These are phyloP conservation scores for Sycobia sp. DNA, from an alignment of 1,140 invertebrate genomes.

Conservation along the genomic window DNA sequence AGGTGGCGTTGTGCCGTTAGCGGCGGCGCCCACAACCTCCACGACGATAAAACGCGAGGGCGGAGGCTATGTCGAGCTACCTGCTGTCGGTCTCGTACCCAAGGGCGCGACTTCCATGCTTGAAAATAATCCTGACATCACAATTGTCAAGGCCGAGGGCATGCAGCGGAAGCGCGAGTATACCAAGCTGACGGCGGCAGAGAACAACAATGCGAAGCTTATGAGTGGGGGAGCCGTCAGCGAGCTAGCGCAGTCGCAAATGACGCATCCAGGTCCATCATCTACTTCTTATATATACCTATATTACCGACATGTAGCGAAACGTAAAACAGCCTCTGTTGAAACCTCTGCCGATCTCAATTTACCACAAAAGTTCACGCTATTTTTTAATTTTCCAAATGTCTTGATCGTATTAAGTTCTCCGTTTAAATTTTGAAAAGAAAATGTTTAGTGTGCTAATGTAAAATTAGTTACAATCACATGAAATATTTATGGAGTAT, in stretches of 20 bases:
- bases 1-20: constrained; percentile 35
- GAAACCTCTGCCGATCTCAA: too few relatives aligned
- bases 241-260: constrained; percentile 40
- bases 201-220: constrained; percentile 59
- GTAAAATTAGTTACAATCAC: too few relatives aligned
- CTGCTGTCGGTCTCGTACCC: constrained; percentile 45
- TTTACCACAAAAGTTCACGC: too few relatives aligned
- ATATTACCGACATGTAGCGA: too few relatives aligned
- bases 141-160: constrained; percentile 67
- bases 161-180: constrained; percentile 57
- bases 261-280: constrained; percentile 18
- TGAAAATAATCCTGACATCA: constrained; percentile 68
- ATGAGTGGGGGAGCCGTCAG: constrained; percentile 56
- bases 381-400: too few relatives aligned
- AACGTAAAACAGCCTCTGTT: too few relatives aligned
- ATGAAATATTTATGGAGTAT: too few relatives aligned
- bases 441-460: too few relatives aligned
- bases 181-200: constrained; percentile 56
- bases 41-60: constrained; percentile 56
- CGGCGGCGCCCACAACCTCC: constrained; percentile 48
- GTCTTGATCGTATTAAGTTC: too few relatives aligned
- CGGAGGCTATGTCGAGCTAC: constrained; percentile 54
- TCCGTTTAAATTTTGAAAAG: too few relatives aligned
- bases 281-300: not conserved
- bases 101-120: constrained; percentile 59